phyloP scores from a whole-genome alignment of 2,113 vertebrate species.

The Mesocricetus auratus region DNA sequence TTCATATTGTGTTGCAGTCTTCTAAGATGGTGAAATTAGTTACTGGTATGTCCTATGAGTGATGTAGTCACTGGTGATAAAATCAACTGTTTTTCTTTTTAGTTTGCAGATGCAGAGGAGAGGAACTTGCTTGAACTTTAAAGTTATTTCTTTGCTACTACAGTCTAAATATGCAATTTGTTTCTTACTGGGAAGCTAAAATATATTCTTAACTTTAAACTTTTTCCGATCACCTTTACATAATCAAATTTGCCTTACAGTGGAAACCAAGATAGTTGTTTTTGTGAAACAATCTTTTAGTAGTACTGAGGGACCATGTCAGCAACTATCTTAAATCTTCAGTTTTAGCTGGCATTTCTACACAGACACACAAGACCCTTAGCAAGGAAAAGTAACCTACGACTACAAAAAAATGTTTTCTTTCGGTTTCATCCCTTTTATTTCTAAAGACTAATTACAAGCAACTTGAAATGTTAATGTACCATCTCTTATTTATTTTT shows the following conservation, averaged over 20 bases:
- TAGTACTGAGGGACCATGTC: slow-evolving; percentile 86
- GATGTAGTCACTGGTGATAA: slow-evolving; percentile 44
- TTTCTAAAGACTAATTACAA: slow-evolving; percentile 69
- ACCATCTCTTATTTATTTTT: slow-evolving; percentile 74
- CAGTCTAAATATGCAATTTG: slow-evolving; percentile 67
- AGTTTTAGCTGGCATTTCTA: slow-evolving; percentile 84
- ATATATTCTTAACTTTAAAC: slow-evolving; percentile 66
- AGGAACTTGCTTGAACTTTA: slow-evolving; percentile 61
- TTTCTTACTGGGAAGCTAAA: slow-evolving; percentile 74
- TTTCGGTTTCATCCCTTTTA: slow-evolving; percentile 56
- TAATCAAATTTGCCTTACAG: slow-evolving; percentile 72
- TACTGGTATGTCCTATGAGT: slow-evolving; percentile 49
- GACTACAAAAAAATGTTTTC: slow-evolving; percentile 59
- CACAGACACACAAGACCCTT: slow-evolving; percentile 73
- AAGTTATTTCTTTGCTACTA: slow-evolving; percentile 74
- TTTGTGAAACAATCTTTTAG: slow-evolving; percentile 75
- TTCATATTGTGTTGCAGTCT: slow-evolving; percentile 36
- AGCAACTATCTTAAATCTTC: slow-evolving; percentile 78
- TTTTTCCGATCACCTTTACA: slow-evolving; percentile 76
- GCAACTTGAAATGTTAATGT: slow-evolving; percentile 69
- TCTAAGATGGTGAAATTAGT: slow-evolving; percentile 62
- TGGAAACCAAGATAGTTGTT: slow-evolving; percentile 76
- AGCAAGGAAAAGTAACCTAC: slow-evolving; percentile 80
- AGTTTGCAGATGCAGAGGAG: slow-evolving; percentile 49
- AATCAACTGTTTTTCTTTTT: slow-evolving; percentile 62